These are phyloP conservation scores for Xestia xanthographa DNA, from an alignment of 2,888 invertebrate species.

Conservation along the genomic window DNA sequence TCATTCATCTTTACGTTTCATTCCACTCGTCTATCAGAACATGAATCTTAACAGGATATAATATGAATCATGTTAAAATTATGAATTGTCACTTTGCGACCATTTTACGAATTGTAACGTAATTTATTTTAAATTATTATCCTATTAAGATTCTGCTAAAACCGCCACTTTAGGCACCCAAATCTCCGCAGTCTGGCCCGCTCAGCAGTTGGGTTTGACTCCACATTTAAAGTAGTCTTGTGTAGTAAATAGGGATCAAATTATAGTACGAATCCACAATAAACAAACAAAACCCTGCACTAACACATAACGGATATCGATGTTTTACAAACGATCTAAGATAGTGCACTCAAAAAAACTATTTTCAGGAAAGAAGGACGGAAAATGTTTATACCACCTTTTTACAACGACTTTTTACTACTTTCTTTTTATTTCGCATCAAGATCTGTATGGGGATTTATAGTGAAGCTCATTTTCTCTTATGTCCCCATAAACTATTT, in stretches of 20 bases:
- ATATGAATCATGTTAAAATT: too few relatives aligned
- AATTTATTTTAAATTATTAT: too few relatives aligned
- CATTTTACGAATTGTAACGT: too few relatives aligned
- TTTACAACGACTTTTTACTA: conserved; percentile 46
- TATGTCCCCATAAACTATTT: conserved; percentile 51
- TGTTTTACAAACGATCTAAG: conserved; percentile 10
- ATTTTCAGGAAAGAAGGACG: background rate
- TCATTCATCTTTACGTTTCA: too few relatives aligned
- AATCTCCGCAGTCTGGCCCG: background rate
- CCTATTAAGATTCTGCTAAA: too few relatives aligned
- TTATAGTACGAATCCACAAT: background rate
- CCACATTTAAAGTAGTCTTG: too few relatives aligned
- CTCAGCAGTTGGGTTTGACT: background rate
- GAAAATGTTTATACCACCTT: conserved; percentile 25
- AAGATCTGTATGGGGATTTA: conserved; percentile 37
- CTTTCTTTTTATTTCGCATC: conserved; percentile 49
- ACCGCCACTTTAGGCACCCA: too few relatives aligned
- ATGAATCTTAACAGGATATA: too few relatives aligned
- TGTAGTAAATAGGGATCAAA: too few relatives aligned
- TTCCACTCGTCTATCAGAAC: too few relatives aligned
- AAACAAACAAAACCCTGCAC: background rate
- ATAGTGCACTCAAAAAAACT: conserved; percentile 32
- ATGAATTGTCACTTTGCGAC: too few relatives aligned
- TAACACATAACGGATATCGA: background rate
- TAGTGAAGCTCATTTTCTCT: conserved; percentile 46